Conservation (phyloP, 2,888 invertebrate genomes). For the Pterobdella sp. region DNA sequence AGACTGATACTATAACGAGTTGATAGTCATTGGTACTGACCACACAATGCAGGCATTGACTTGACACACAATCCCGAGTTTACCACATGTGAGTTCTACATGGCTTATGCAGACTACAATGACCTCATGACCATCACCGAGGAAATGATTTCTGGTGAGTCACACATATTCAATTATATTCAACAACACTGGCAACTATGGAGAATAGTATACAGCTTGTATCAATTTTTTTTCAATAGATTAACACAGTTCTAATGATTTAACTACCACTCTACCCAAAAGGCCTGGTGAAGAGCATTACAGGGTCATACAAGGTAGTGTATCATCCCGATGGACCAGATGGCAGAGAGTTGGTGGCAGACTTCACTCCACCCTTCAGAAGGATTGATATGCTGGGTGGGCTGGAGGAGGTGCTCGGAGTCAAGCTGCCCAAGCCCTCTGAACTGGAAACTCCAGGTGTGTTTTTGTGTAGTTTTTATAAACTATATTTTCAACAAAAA, state of each 20-base stretch:
- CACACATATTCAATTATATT: neutral
- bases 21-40: neutral
- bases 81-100: slow-evolving; percentile 98
- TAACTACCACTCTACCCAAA: neutral
- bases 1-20: too few species aligned
- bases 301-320: slow-evolving; percentile 77
- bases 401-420: slow-evolving; percentile 67
- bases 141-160: slow-evolving; percentile 68
- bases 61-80: slow-evolving; percentile 98
- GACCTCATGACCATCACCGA: slow-evolving; percentile 90
- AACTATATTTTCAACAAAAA: neutral
- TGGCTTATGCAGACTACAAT: slow-evolving; percentile 98
- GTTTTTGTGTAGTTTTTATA: slow-evolving; percentile 6
- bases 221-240: too few species aligned
- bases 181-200: neutral
- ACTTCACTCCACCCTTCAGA: slow-evolving; percentile 95
- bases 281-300: slow-evolving; percentile 85
- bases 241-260: neutral
- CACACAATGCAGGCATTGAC: slow-evolving; percentile 68
- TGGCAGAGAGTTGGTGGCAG: slow-evolving; percentile 74
- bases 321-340: slow-evolving; percentile 75
- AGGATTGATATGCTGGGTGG: slow-evolving; percentile 82
- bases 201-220: neutral
- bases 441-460: slow-evolving; percentile 49
- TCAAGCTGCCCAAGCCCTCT: slow-evolving; percentile 52